These are phyloP conservation scores for Drosophila fuyamai DNA, from an alignment of 1,140 invertebrate species.

Conservation along the genomic window DNA sequence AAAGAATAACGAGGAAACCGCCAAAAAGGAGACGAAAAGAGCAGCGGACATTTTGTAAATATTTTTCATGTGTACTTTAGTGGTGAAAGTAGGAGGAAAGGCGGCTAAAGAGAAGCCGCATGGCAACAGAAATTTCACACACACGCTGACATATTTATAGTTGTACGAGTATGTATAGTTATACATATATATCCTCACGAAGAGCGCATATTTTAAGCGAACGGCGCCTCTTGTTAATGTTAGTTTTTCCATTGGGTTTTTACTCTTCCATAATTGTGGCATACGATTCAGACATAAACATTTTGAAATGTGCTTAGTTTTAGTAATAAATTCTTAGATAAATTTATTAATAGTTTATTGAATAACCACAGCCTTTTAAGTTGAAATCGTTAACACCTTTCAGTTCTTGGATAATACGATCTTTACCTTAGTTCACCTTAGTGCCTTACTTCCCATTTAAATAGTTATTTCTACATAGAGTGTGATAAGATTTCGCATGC, in stretches of 20 bases:
- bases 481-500: neutral
- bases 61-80: constrained; percentile 65
- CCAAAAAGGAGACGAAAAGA: constrained; percentile 7
- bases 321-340: too few species aligned
- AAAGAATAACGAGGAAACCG: constrained; percentile 20
- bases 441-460: too few species aligned
- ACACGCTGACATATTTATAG: constrained; percentile 31
- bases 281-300: neutral
- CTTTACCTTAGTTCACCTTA: too few species aligned
- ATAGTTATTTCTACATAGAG: too few species aligned
- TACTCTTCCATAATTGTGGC: constrained; percentile 6
- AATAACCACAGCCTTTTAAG: too few species aligned
- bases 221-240: constrained; percentile 3
- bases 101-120: constrained; percentile 21
- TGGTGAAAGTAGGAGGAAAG: constrained; percentile 36
- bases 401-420: too few species aligned
- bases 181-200: neutral
- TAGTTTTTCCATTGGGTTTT: neutral
- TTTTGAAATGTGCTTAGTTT: too few species aligned
- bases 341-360: too few species aligned
- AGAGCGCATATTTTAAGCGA: constrained; percentile 3
- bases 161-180: constrained; percentile 16
- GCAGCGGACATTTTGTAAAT: constrained; percentile 65
- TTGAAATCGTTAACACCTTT: too few species aligned
- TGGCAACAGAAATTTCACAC: constrained; percentile 44